Base-by-base conservation (phyloP, 2,113 vertebrate species). In the Haplochromis burtoni region DNA sequence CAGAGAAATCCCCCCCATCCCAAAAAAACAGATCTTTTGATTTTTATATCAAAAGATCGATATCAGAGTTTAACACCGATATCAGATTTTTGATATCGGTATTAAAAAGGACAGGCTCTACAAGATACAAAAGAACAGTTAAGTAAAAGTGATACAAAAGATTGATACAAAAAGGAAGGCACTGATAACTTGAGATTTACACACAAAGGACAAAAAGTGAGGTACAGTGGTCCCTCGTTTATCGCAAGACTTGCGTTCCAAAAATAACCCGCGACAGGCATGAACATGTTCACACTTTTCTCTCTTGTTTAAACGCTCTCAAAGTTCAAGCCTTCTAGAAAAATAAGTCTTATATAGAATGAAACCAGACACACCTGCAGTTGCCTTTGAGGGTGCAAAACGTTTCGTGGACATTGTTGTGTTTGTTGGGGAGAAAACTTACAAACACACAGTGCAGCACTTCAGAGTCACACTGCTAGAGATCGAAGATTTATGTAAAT, bases 301-400 rank as follows among this genome's bases (percentile, higher is more conserved):
- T 0, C 16, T 61, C 57, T 61, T 33, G 57, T 61, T 19, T 61
- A 61, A 61, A 61, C 26, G 26, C 29, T 33, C 29, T 61, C 29
- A 61, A 19, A 61, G 16, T 61, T 19, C 1, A 61, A 33, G 26
- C 26, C 26, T 26, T 26, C 26, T 26, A 26, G 26, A 26, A 26
- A 26, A 26, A 26, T 4, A 26, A 26, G 26, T 26, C 26, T 26
- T 26, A 26, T 26, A 26, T 1, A 61, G 1, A 61, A 61, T 61
- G 57, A 61, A 33, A 61, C 29, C 16, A 61, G 19, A 61, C 0
- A 0, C 57, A 61, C 57, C 57, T 0, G 1, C 0, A 8, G 57
- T 0, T 61, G 5, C 57, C 14, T 61, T 61, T 31, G 26, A 31
- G 1, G 57, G 26, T 61, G 26, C 26, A 61, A 61, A 61, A 33